These are phyloP conservation scores for Hymenopus coronatus DNA, from an alignment of 2,888 invertebrate genomes.

Conservation along the genomic window DNA sequence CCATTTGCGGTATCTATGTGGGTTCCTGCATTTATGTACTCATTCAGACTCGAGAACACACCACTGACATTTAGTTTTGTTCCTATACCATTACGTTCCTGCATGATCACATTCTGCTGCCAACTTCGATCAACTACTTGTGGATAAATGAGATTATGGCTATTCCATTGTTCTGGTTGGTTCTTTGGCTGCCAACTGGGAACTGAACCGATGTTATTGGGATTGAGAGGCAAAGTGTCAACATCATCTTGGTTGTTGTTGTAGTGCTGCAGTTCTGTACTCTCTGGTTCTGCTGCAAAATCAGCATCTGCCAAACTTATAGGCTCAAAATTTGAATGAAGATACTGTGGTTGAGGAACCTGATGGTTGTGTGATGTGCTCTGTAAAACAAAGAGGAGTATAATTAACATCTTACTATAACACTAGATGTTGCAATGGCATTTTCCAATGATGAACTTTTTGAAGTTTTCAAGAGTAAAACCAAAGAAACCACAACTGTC, in stretches of 20 bases:
- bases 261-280: background rate
- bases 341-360: conserved; percentile 38
- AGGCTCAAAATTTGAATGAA: conserved; percentile 41
- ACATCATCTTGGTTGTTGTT: background rate
- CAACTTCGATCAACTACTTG: background rate
- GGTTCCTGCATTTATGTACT: conserved; percentile 54
- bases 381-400: conserved; percentile 20
- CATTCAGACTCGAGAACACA: conserved; percentile 62
- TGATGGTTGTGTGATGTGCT: conserved; percentile 6
- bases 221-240: background rate
- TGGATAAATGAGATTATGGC: background rate
- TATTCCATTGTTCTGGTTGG: background rate
- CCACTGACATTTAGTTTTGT: conserved; percentile 56
- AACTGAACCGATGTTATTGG: background rate
- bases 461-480: too few relatives aligned
- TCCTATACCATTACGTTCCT: background rate
- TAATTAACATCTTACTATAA: background rate
- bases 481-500: too few relatives aligned
- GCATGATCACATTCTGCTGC: background rate
- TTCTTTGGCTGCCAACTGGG: background rate
- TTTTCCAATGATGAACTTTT: background rate
- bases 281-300: conserved; percentile 37
- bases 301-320: conserved; percentile 42
- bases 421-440: background rate
- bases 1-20: background rate